Evolutionary conservation across 1,140 invertebrate genomes (phyloP).

Genomic region (Drosophila novamexicana): DNA sequence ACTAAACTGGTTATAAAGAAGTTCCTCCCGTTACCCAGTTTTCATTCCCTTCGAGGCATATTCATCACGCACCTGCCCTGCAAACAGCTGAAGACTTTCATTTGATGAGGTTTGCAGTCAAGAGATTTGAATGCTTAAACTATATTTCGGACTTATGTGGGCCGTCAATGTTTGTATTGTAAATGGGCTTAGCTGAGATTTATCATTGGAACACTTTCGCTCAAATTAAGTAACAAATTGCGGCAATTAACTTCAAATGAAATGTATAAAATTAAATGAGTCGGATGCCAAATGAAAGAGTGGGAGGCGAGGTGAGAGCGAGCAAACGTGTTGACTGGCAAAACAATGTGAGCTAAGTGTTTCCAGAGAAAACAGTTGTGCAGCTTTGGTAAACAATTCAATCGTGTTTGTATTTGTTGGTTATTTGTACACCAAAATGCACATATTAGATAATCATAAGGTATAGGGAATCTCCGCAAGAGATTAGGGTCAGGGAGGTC

Average conservation of each 20-base stretch:
- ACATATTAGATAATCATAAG: neutral
- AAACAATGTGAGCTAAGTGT: neutral
- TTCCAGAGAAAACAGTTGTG: constrained; percentile 14
- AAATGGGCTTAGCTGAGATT: constrained; percentile 53
- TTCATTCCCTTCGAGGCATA: no score
- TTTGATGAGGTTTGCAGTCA: no score
- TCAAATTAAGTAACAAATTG: constrained; percentile 59
- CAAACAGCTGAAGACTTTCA: no score
- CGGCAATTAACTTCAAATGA: constrained; percentile 51
- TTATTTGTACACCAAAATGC: neutral
- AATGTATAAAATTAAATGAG: neutral
- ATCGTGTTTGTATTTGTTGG: neutral
- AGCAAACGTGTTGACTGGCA: constrained; percentile 18
- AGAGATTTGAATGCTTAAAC: no score
- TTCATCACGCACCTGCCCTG: no score
- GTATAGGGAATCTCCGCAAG: no score
- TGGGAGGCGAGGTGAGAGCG: constrained; percentile 31
- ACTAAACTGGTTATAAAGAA: no score
- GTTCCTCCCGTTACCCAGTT: no score
- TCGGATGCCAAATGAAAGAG: constrained; percentile 2
- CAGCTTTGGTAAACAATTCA: constrained; percentile 2
- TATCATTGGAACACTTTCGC: constrained; percentile 65
- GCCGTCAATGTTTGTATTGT: constrained; percentile 44
- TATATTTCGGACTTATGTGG: constrained; percentile 19
- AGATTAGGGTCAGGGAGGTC: no score